These are phyloP conservation scores for Drosophila merina DNA, from an alignment of 2,888 invertebrate species.

Conservation along the genomic window DNA sequence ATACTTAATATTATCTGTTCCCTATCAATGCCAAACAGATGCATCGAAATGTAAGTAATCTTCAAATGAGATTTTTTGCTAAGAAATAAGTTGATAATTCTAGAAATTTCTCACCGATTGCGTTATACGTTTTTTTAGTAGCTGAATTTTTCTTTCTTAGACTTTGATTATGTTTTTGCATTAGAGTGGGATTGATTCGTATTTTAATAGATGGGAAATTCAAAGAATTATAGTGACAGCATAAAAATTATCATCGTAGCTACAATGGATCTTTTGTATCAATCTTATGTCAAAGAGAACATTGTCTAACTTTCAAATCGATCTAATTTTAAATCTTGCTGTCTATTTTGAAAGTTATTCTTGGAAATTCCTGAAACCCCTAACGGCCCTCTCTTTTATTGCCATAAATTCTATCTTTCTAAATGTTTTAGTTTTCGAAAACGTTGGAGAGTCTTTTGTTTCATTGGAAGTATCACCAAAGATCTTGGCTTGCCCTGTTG, in stretches of 20 bases:
- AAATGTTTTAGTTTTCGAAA: too few species aligned
- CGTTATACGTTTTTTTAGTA: not conserved
- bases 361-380: not conserved
- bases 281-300: not conserved
- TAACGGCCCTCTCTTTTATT: too few species aligned
- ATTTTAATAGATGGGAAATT: not conserved
- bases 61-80: slow-evolving; percentile 12
- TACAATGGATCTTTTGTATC: not conserved
- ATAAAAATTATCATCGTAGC: not conserved
- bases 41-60: slow-evolving; percentile 84
- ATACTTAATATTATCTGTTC: slow-evolving; percentile 66
- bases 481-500: not conserved
- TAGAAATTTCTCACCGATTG: slow-evolving; percentile 28
- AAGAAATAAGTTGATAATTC: slow-evolving; percentile 24
- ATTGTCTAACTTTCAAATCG: not conserved
- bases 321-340: not conserved
- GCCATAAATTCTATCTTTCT: too few species aligned
- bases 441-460: not conserved
- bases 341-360: not conserved
- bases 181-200: not conserved
- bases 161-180: not conserved
- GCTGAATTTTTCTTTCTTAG: not conserved
- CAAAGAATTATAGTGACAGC: not conserved
- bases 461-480: not conserved
- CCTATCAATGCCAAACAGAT: slow-evolving; percentile 81